Evolutionary conservation across 2,888 invertebrate species (phyloP), one percentile per base, ranked within the genome.

Genomic region (Agriotes lineatus): DNA sequence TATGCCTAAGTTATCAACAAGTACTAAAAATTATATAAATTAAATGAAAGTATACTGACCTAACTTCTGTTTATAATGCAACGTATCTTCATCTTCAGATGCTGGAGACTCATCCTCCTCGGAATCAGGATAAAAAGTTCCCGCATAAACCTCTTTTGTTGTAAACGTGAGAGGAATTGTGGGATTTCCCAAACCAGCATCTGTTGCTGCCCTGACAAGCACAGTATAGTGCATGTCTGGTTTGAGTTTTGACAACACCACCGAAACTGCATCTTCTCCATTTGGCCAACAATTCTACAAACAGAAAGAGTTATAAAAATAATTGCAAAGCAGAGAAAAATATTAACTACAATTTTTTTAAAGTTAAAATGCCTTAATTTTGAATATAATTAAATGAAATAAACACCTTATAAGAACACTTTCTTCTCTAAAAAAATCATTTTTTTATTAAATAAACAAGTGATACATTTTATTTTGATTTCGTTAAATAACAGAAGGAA

Each of bases 151-250:
- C 9, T 59, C 30, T 54, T 69, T 74, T 9, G 74, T 81, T 50
- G 76, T 75, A 44, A 83, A 71, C 50, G 72, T 75, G 22, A 82
- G 74, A 14, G 80, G 79, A 22, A 78, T 73, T 1, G 84, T 81
- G 10, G 83, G 80, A 39, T 82, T 82, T 4, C 88, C 86, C 35
- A 82, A 74, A 0, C 87, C 88, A 6, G 85, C 84, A 33, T 82
- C 82, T 14, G 87, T 87, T 54, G 82, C 85, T 0, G 87, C 88
- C 59, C 85, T 78, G 22, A 89, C 83, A 65, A 86, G 83, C 69
- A 88, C 81, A 67, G 83, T 85, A 73, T 88, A 88, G 25, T 81
- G 75, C 6, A 80, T 79, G 37, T 85, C 83, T n/a, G 82, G 79
- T 30, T 81, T 78, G 72, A 88, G 79, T 56, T 85, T 84, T 10